These are phyloP conservation scores for Laspeyria flexula DNA, from an alignment of 2,888 invertebrate species.

Conservation along the genomic window DNA sequence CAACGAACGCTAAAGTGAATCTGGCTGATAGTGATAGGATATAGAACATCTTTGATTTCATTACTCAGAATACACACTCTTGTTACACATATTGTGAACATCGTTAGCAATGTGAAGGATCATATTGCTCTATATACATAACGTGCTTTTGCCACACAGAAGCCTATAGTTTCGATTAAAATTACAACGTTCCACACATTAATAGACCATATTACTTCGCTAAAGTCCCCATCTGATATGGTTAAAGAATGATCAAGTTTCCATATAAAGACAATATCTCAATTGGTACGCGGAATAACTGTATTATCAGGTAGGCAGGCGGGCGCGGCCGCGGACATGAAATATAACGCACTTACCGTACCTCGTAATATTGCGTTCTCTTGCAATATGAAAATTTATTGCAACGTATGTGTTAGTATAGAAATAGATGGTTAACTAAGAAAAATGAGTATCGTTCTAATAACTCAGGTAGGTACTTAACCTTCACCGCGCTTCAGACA, in stretches of 20 bases:
- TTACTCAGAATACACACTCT: too few species aligned
- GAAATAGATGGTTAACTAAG: slow-evolving; percentile 68
- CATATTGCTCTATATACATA: background rate
- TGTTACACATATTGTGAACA: background rate
- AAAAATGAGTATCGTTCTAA: slow-evolving; percentile 62
- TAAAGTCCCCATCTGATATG: slow-evolving; percentile 6
- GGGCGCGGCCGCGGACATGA: slow-evolving; percentile 72
- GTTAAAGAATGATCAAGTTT: slow-evolving; percentile 35
- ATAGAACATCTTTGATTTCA: too few species aligned
- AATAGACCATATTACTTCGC: background rate
- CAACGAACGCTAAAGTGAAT: too few species aligned
- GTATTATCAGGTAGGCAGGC: slow-evolving; percentile 70
- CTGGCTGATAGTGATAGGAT: too few species aligned
- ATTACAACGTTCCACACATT: background rate
- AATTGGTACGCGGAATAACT: slow-evolving; percentile 63
- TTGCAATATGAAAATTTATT: slow-evolving; percentile 84
- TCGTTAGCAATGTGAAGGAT: background rate
- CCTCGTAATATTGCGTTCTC: slow-evolving; percentile 81
- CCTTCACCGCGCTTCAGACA: slow-evolving; percentile 14
- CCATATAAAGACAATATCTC: slow-evolving; percentile 59
- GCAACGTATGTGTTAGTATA: slow-evolving; percentile 69
- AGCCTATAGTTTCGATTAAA: background rate
- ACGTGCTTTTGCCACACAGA: background rate
- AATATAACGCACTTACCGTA: slow-evolving; percentile 79
- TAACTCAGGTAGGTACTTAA: slow-evolving; percentile 39